Evolutionary conservation across 2,888 invertebrate species (phyloP), one percentile per base, ranked within the genome.

Genomic region (Parnassius mnemosyne): DNA sequence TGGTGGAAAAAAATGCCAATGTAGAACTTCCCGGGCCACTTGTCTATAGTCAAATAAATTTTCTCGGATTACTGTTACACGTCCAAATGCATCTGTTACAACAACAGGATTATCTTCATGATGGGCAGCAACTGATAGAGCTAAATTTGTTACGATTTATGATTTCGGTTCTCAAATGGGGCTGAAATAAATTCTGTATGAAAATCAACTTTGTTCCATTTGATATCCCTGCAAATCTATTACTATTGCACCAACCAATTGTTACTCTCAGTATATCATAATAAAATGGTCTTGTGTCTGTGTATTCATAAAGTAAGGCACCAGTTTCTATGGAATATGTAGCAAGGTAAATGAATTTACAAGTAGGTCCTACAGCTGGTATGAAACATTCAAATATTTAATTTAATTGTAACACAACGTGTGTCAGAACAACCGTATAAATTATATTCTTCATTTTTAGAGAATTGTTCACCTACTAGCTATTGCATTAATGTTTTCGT

Each of bases 371-470:
- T 62, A 64, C 58, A 20, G 76, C 74, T 11, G 83, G 81, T 7
- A 92, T 63, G 34, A 88, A 85, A 67, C 91, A 92, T 69, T 85
- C 92, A 92, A n/a, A n/a, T n/a, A n/a, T n/a, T n/a, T n/a, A n/a
- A n/a, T n/a, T n/a, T n/a, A 58, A 82, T 80, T 11, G 83, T 87
- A 61, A 92, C 72, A 59, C 73, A 71, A 3, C 92, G 92, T 46
- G 70, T 70, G 43, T 82, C 78, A 10, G 91, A 85, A 73, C 92
- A 92, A 10, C 89, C 89, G 68, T 83, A 88, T 10, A 92, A 74
- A 65, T 91, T 87, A 63, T 89, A 85, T 57, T 82, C 78, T 60
- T 92, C 90, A 73, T 86, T 81, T 11, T 79, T 77, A 0, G 85
- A 85, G 68, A 92, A 92, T 60, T 85, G 78, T 57, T 90, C 80